Evolutionary conservation across 2,888 invertebrate genomes (phyloP), one percentile per base, ranked within the genome.

Genomic region (Geophilus truncorum): DNA sequence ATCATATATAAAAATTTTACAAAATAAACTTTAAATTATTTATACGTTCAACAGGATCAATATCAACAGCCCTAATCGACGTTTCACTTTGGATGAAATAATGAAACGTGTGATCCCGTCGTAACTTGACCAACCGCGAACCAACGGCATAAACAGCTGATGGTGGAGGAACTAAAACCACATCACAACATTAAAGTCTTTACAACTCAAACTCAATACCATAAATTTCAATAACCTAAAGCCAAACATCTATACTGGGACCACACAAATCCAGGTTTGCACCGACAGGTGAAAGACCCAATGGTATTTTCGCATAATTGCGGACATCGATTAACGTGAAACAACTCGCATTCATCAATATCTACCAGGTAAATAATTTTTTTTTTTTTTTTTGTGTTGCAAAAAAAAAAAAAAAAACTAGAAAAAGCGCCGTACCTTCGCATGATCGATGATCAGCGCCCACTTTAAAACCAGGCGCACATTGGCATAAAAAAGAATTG

Each of bases 261-360:
- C 94, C 94, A 82, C 92, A 88, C 40, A 88, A 95, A 96, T 0
- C 95, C 95, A 0, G 92, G 90, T 23, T 92, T 90, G 85, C 99
- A 99, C 25, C 92, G 90, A 86, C 99, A 99, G 81, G 92, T 91
- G 85, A 92, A 95, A 0, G 93, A 92, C 28, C 98, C 98, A 85
- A 98, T 97, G 78, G 95, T 88, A 87, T 99, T 99, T 80, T 90
- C 90, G 86, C 99, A 99, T 40, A 93, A 89, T 85, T 99, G 99
- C 0, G 97, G 95, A 88, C 99, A 99, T 82, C 93, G 93, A 84
- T 89, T 79, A 40, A 81, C 78, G 30, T 78, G 34, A 18, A 81
- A 36, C 87, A 95, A 94, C 0, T 90, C 89, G 86, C 98, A 98
- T 88, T 98, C 98, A 87, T 98, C 93, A 18, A 97, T 91, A 87